phyloP scores from a whole-genome alignment of 2,797 vertebrate genomes.

The Caiman crocodilus region DNA sequence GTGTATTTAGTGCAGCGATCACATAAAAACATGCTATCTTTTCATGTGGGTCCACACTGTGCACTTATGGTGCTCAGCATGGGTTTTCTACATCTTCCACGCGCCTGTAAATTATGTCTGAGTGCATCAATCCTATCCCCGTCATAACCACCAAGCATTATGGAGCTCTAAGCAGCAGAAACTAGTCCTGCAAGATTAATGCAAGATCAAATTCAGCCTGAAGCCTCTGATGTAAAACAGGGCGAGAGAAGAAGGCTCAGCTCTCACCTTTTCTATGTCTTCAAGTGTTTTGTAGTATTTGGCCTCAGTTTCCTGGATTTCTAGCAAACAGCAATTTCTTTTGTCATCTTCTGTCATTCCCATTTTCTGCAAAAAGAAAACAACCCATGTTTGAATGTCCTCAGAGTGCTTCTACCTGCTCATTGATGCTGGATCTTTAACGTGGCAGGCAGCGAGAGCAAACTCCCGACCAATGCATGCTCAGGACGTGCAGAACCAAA shows the following conservation, averaged over 20 bases:
- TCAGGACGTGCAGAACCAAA: neutral
- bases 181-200: fast-evolving
- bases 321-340: conserved; percentile 95
- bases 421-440: neutral
- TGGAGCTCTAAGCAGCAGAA: neutral
- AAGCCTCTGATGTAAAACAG: fast-evolving
- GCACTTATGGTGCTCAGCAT: neutral
- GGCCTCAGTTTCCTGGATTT: conserved; percentile 97
- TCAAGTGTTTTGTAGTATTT: conserved; percentile 98
- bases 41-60: neutral
- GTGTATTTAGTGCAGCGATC: neutral
- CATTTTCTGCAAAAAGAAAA: conserved; percentile 89
- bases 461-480: neutral
- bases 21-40: neutral
- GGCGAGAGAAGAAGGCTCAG: neutral
- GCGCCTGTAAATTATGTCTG: neutral
- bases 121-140: neutral
- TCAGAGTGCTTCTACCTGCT: neutral
- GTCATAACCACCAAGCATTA: neutral
- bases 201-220: neutral
- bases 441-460: neutral
- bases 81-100: neutral
- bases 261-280: conserved; percentile 92
- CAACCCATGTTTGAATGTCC: fast-evolving
- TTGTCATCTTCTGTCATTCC: conserved; percentile 99